These are phyloP conservation scores for Chaenocephalus aceratus DNA, from an alignment of 2,113 vertebrate genomes.

Conservation along the genomic window DNA sequence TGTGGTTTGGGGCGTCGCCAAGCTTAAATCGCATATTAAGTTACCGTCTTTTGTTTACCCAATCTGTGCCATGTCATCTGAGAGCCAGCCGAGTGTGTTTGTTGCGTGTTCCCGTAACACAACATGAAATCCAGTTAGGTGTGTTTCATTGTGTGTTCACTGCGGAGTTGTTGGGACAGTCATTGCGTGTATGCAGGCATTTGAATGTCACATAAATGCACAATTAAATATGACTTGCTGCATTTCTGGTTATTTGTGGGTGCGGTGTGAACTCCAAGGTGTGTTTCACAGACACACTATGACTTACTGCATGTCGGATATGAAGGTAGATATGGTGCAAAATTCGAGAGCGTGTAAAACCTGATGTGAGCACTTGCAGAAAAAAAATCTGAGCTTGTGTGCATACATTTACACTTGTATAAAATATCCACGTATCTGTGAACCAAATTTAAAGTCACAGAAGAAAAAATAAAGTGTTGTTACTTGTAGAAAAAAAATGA, in stretches of 20 bases:
- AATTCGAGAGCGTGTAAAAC: too few relatives aligned
- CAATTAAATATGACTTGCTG: background rate
- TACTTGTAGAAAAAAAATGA: too few relatives aligned
- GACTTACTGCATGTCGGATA: too few relatives aligned
- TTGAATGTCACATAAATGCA: conserved; percentile 12
- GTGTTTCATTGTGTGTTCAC: conserved; percentile 37
- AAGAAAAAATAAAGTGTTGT: too few relatives aligned
- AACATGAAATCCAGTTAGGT: conserved; percentile 38
- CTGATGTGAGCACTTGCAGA: too few relatives aligned
- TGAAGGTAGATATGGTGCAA: too few relatives aligned
- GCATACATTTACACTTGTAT: too few relatives aligned
- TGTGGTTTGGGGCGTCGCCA: conserved; percentile 31
- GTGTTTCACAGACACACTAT: background rate
- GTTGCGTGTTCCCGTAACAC: conserved; percentile 38
- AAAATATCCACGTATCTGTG: too few relatives aligned
- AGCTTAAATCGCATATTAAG: conserved; percentile 61
- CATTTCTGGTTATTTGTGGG: conserved; percentile 2
- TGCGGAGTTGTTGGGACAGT: conserved; percentile 12
- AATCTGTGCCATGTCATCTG: conserved; percentile 77
- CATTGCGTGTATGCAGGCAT: background rate
- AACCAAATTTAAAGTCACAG: too few relatives aligned
- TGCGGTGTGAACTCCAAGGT: conserved; percentile 29
- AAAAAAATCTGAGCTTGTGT: too few relatives aligned
- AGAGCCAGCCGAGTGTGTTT: conserved; percentile 37
- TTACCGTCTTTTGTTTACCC: conserved; percentile 73